Evolutionary conservation across 2,888 invertebrate genomes (phyloP), one percentile per base, ranked within the genome.

Genomic region (Mimas tiliae): DNA sequence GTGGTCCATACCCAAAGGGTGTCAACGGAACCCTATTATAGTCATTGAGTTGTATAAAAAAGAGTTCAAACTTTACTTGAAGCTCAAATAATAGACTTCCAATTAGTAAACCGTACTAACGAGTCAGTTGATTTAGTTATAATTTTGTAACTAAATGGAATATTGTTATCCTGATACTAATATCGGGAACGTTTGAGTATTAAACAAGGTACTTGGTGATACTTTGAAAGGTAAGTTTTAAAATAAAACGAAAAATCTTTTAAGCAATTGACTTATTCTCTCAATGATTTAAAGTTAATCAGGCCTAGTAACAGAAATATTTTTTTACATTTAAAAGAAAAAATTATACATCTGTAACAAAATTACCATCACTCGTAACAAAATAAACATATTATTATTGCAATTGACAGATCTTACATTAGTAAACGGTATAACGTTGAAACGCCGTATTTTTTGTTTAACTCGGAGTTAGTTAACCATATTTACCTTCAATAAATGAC

Each of bases 321-420:
- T 7, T 51, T 64, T 64, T 19, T 51, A 64, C 63, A 64, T 34
- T 21, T 14, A 19, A 64, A 64, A 34, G 51, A 64, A 63, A 63
- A 72, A 77, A 65, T 65, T 65, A 68, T 65, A 66, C 63, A 68
- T 63, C 27, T 66, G 70, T 71, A 72, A 58, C 68, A 72, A 68
- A 62, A 63, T 55, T 55, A 53, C 58, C 63, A 64, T 58, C 58
- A 42, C 58, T 58, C 58, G 11, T 58, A 58, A 64, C 16, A 48
- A 64, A 64, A 64, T 51, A 51, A 64, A 38, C 16, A 51, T 34
- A 11, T 34, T 64, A 64, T 51, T 62, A 64, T 51, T 62, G 45
- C 62, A 62, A 27, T 62, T 64, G 34, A 64, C 63, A 64, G 51
- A 64, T 50, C 51, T 64, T 51, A 51, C 19, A 19, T 19, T 27